A percentile compares a stretch with the other conserved stretches of the same genome.
Conservation (phyloP, 2,888 invertebrate genomes). For the Erebia palarica region DNA sequence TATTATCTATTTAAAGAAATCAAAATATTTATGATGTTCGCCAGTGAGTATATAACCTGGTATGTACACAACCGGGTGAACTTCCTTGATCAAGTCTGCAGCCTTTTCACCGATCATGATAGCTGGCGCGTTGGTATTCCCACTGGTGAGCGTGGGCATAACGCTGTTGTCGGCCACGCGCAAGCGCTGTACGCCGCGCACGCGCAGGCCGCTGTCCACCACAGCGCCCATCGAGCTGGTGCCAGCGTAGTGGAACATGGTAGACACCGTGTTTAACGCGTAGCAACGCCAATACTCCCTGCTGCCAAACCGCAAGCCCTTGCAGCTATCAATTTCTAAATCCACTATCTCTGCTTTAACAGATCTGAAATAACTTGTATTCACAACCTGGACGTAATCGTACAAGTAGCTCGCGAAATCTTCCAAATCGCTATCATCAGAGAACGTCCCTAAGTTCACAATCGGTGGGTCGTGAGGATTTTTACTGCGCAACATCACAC, state of each 20-base stretch:
- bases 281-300: constrained; percentile 59
- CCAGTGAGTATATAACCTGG: neutral
- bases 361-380: constrained; percentile 50
- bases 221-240: constrained; percentile 90
- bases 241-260: constrained; percentile 86
- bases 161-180: constrained; percentile 53
- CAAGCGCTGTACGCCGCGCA: constrained; percentile 44
- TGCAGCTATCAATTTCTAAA: constrained; percentile 47
- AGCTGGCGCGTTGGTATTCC: constrained; percentile 79
- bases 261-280: constrained; percentile 68
- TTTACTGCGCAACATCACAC: constrained; percentile 47
- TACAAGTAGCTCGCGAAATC: constrained; percentile 46
- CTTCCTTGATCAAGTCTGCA: constrained; percentile 51
- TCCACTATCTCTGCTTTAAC: constrained; percentile 47
- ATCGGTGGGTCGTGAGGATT: constrained; percentile 51
- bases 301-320: constrained; percentile 42
- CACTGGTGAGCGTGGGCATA: constrained; percentile 79
- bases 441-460: constrained; percentile 49
- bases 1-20: neutral
- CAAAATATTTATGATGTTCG: neutral
- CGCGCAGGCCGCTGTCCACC: constrained; percentile 81
- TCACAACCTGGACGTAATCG: constrained; percentile 48
- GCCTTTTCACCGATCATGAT: constrained; percentile 53
- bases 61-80: neutral
- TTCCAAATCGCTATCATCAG: constrained; percentile 49